Conservation (phyloP, 2,797 vertebrate genomes). For the Allobates femoralis region DNA sequence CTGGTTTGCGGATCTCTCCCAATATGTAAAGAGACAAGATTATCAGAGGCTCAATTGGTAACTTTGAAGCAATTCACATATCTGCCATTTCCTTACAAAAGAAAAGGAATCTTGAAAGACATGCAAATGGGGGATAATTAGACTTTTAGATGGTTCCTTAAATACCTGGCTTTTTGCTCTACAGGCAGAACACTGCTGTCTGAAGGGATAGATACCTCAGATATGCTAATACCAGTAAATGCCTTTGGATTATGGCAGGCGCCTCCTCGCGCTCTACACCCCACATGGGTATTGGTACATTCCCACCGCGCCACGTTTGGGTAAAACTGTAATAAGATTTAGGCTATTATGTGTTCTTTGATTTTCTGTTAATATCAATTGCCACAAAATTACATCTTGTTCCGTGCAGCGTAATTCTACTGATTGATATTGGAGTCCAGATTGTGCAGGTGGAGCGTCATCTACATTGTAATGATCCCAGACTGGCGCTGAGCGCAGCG, state of each 20-base stretch:
- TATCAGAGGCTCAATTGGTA: slow-evolving; percentile 51
- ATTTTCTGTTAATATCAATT: slow-evolving; percentile 69
- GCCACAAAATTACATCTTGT: slow-evolving; percentile 69
- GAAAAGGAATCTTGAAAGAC: slow-evolving; percentile 65
- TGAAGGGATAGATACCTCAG: slow-evolving; percentile 67
- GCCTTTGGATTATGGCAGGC: slow-evolving; percentile 70
- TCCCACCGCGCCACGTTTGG: slow-evolving; percentile 64
- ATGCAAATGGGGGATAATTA: slow-evolving; percentile 71
- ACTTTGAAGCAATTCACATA: slow-evolving; percentile 34
- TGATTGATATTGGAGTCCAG: slow-evolving; percentile 47
- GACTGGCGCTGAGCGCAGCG: neutral
- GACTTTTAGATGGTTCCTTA: slow-evolving; percentile 71
- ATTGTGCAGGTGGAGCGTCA: neutral
- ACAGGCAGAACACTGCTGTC: slow-evolving; percentile 66
- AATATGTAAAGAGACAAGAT: slow-evolving; percentile 55
- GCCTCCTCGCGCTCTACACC: slow-evolving; percentile 49
- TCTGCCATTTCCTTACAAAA: slow-evolving; percentile 62
- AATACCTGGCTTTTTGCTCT: slow-evolving; percentile 72
- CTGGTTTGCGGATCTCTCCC: slow-evolving; percentile 30
- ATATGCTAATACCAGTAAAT: slow-evolving; percentile 73
- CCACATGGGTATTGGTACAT: slow-evolving; percentile 63
- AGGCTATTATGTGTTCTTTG: slow-evolving; percentile 71
- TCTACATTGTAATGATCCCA: neutral
- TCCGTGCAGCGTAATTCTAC: slow-evolving; percentile 66
- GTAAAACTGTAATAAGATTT: slow-evolving; percentile 67